These are phyloP conservation scores for Apomyelois bistriatella DNA, from an alignment of 2,888 invertebrate species.

Conservation along the genomic window DNA sequence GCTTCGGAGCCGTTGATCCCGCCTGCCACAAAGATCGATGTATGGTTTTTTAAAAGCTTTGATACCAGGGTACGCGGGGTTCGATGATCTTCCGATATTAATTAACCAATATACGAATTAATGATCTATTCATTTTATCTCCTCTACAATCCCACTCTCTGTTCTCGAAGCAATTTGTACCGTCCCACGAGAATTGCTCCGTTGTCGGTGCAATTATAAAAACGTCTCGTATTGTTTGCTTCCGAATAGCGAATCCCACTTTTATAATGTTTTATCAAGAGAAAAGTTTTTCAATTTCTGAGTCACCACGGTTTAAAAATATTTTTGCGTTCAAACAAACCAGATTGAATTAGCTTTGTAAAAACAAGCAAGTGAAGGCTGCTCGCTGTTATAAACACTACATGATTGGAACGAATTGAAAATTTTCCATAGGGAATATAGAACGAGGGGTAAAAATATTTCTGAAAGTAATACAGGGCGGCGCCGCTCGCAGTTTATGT, in stretches of 20 bases:
- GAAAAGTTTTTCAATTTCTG: background rate
- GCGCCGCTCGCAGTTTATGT: background rate
- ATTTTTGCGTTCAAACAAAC: constrained; percentile 3
- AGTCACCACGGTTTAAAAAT: background rate
- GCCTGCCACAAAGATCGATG: too few relatives aligned
- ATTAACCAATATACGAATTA: too few relatives aligned
- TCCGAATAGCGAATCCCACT: background rate
- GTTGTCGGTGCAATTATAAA: constrained; percentile 1
- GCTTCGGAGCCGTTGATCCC: too few relatives aligned
- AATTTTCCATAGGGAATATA: constrained; percentile 1
- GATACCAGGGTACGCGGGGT: too few relatives aligned
- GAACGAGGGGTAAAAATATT: background rate
- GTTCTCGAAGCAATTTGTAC: constrained; percentile 2
- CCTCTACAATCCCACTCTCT: background rate
- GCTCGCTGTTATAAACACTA: constrained; percentile 1
- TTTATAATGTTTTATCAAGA: constrained; percentile 7
- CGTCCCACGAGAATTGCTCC: background rate
- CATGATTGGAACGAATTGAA: background rate
- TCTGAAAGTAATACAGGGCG: background rate
- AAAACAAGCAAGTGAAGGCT: constrained; percentile 2
- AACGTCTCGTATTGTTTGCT: constrained; percentile 3
- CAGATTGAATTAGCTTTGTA: background rate
- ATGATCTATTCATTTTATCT: background rate
- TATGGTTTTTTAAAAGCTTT: too few relatives aligned
- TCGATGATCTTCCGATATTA: too few relatives aligned